Conservation (phyloP, 2,888 invertebrate genomes). For the Chaitophorus viminalis region DNA sequence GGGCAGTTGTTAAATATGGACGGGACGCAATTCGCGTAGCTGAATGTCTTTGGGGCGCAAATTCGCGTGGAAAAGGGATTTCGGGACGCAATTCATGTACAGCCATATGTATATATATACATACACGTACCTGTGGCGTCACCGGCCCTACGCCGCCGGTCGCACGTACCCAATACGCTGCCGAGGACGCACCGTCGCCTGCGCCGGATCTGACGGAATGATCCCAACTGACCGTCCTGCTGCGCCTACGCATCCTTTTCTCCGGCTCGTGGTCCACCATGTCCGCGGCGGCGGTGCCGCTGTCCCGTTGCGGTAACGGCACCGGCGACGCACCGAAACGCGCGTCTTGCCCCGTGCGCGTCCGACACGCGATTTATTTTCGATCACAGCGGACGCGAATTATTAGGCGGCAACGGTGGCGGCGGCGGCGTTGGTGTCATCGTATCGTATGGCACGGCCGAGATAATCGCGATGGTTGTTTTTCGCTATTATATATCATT, state of each 20-base stretch:
- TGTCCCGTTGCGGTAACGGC: neutral
- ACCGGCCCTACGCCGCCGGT: no score
- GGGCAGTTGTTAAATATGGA: no score
- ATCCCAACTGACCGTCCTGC: constrained; percentile 57
- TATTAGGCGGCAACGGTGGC: neutral
- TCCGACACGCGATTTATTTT: constrained; percentile 31
- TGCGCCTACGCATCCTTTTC: constrained; percentile 35
- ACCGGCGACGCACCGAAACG: neutral
- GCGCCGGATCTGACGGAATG: constrained; percentile 36
- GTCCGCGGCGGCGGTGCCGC: neutral
- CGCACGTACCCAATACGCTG: neutral
- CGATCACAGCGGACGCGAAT: neutral
- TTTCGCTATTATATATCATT: neutral
- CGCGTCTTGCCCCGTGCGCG: constrained; percentile 9
- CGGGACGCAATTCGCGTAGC: no score
- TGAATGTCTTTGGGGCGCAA: no score
- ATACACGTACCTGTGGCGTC: neutral
- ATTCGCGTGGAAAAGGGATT: no score
- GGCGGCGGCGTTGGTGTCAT: neutral
- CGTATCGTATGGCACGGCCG: neutral
- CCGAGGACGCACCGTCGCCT: neutral
- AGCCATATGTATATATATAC: no score
- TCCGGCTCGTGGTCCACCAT: neutral
- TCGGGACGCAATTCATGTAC: no score
- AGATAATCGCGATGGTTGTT: neutral